Evolutionary conservation across 92 coral and sea anemone species (phyloP).

Genomic region (Metridium senile): DNA sequence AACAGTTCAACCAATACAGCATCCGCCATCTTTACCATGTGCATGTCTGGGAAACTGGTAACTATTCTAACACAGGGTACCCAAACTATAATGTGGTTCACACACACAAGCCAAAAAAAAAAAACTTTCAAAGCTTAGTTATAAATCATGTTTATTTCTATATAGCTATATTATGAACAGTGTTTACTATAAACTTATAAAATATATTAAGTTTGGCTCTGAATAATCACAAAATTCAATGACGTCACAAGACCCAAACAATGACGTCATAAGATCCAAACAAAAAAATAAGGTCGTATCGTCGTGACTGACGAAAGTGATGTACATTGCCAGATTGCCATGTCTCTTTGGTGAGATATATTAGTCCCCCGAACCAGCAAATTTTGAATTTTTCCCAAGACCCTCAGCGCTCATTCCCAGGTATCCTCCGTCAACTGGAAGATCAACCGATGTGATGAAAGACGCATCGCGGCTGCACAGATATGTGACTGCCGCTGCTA

Average conservation of each 20-base stretch:
- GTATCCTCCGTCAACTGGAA: conserved; percentile 53
- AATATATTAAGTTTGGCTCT: no score
- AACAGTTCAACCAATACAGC: neutral
- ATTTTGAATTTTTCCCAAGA: conserved; percentile 21
- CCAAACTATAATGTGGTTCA: no score
- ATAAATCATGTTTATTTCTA: neutral
- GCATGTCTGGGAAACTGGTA: conserved; percentile 4
- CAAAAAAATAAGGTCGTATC: no score
- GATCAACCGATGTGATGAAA: conserved; percentile 32
- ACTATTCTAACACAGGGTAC: conserved; percentile 8
- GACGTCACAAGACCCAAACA: no score
- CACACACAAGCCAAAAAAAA: neutral
- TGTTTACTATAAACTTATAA: no score
- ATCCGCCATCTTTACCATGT: conserved; percentile 12
- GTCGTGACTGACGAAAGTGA: no score
- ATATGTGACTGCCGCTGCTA: conserved; percentile 60
- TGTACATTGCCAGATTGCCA: no score
- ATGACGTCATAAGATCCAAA: no score
- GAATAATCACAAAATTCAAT: no score
- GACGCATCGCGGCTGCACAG: conserved; percentile 60
- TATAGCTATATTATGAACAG: no score
- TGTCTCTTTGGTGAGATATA: no score
- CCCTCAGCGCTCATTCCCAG: conserved; percentile 51
- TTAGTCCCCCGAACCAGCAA: conserved; percentile 7
- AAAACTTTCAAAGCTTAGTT: neutral